Percentiles rank a stretch among this genome's conserved stretches.
Conservation (phyloP, 2,888 invertebrate species). For the Diploptera punctata region DNA sequence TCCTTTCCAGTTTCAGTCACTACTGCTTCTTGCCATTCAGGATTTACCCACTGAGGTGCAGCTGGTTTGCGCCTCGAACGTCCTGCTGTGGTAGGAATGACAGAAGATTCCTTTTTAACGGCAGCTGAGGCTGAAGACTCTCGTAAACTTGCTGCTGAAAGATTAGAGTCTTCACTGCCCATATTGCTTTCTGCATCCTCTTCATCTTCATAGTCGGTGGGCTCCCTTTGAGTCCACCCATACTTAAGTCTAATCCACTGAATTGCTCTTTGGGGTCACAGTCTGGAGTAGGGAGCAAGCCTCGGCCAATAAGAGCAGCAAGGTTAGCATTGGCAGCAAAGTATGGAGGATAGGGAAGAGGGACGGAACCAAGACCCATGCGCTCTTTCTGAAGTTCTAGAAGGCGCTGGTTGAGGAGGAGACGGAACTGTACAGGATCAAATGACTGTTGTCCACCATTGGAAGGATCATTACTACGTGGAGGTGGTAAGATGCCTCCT, state of each 20-base stretch:
- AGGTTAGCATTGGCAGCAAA: constrained; percentile 78
- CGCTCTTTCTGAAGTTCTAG: constrained; percentile 87
- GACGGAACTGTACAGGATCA: constrained; percentile 90
- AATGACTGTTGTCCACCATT: constrained; percentile 63
- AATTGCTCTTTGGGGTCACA: constrained; percentile 72
- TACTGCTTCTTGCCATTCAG: constrained; percentile 79
- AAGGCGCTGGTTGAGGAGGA: constrained; percentile 87
- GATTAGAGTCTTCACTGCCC: constrained; percentile 70
- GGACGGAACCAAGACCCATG: constrained; percentile 67
- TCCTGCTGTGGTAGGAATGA: constrained; percentile 47
- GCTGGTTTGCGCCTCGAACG: constrained; percentile 89
- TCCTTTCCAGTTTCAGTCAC: constrained; percentile 34
- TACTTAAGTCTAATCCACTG: constrained; percentile 86
- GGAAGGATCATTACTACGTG: constrained; percentile 23
- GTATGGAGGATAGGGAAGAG: constrained; percentile 77
- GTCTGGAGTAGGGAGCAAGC: constrained; percentile 64
- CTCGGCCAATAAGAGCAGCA: constrained; percentile 76
- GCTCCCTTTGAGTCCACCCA: constrained; percentile 81
- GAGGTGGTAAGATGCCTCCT: constrained; percentile 24
- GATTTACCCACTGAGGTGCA: constrained; percentile 97
- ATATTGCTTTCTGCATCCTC: constrained; percentile 78
- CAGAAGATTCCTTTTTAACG: constrained; percentile 45
- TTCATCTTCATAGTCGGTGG: constrained; percentile 73
- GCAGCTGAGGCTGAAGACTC: constrained; percentile 44
- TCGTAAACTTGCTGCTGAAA: constrained; percentile 52